Conservation (phyloP, 2,888 invertebrate genomes). For the Meganola albula region DNA sequence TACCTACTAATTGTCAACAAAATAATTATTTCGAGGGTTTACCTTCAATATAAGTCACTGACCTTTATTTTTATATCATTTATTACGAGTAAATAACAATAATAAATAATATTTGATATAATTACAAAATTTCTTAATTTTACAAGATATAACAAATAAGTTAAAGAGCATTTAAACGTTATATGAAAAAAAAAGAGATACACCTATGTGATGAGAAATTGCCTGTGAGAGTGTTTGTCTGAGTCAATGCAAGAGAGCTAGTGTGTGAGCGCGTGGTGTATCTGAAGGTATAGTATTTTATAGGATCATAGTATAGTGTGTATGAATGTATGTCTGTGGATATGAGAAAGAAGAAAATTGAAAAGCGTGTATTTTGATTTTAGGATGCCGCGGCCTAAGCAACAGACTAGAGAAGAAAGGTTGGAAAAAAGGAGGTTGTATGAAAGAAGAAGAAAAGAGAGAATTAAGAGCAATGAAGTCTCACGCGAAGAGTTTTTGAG, state of each 20-base stretch:
- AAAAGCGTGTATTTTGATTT: conserved; percentile 7
- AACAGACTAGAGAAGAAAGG: conserved; percentile 6
- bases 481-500: conserved; percentile 7
- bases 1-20: conserved; percentile 3
- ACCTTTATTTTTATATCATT: not conserved
- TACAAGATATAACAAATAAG: not conserved
- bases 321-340: conserved; percentile 8
- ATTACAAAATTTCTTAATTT: not conserved
- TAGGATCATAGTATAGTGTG: conserved; percentile 3
- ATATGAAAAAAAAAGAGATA: conserved; percentile 1
- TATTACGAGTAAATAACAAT: not conserved
- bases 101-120: not conserved
- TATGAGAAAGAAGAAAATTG: conserved; percentile 5
- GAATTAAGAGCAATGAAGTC: conserved; percentile 8
- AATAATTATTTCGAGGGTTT: conserved; percentile 2
- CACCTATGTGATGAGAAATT: conserved; percentile 3
- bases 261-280: conserved; percentile 1
- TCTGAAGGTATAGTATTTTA: conserved; percentile 7
- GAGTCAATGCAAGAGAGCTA: conserved; percentile 3
- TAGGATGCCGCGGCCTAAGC: conserved; percentile 8
- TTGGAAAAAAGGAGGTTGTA: conserved; percentile 6
- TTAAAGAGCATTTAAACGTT: not conserved
- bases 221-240: conserved; percentile 5
- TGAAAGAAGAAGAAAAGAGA: conserved; percentile 10
- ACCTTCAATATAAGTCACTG: not conserved